Percentiles rank a stretch among this genome's conserved stretches.
Evolutionary conservation across 2,888 invertebrate genomes (phyloP).

Genomic region (Tetragonisca angustula): DNA sequence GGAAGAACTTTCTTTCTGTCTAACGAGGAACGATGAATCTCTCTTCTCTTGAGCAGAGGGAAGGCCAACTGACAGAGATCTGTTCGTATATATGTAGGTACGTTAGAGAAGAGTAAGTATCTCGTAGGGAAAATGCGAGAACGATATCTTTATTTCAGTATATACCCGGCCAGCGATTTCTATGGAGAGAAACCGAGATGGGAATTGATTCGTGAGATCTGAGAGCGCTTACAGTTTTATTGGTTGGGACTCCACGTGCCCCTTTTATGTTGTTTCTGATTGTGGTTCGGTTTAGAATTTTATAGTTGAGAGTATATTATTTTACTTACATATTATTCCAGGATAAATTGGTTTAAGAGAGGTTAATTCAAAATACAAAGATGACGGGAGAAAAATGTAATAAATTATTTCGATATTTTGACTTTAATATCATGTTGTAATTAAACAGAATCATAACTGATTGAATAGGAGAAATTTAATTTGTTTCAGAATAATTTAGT

Average conservation of each 20-base stretch:
- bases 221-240: neutral
- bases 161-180: neutral
- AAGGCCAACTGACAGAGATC: neutral
- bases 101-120: neutral
- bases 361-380: neutral
- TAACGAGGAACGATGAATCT: conserved; percentile 4
- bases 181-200: conserved; percentile 5
- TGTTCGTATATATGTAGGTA: neutral
- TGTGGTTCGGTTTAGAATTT: neutral
- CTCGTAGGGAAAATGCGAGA: neutral
- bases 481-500: no score
- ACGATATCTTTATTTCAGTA: conserved; percentile 9
- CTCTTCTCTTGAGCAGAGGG: neutral
- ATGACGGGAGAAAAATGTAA: neutral
- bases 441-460: neutral
- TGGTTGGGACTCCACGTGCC: neutral
- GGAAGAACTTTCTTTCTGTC: conserved; percentile 49
- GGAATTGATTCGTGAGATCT: neutral
- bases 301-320: no score
- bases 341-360: no score
- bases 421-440: neutral
- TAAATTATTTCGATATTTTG: no score
- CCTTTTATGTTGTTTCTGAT: neutral
- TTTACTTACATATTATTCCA: no score
- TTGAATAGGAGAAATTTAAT: no score